Percentiles rank a stretch among this genome's conserved stretches.
Evolutionary conservation across 1,140 invertebrate genomes (phyloP).

Genomic region (Dreissena polymorpha): DNA sequence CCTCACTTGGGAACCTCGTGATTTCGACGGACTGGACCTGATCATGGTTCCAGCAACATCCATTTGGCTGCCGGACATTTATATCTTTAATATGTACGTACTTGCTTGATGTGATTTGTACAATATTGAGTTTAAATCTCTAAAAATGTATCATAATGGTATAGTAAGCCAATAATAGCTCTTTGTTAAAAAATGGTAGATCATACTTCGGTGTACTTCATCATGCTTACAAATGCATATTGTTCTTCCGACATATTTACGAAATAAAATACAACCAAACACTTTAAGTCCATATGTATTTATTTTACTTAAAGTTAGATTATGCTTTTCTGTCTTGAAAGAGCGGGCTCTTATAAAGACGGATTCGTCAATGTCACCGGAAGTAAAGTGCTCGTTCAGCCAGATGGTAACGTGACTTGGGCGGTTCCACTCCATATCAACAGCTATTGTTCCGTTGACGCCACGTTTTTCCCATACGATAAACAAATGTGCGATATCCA

Average conservation of each 20-base stretch:
- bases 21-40: conserved; percentile 80
- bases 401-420: conserved; percentile 71
- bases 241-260: background rate
- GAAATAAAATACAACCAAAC: background rate
- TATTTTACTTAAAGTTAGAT: background rate
- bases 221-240: background rate
- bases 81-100: conserved; percentile 82
- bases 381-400: conserved; percentile 69
- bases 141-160: background rate
- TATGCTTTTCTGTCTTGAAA: conserved; percentile 50
- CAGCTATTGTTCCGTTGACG: conserved; percentile 74
- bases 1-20: conserved; percentile 80
- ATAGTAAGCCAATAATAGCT: background rate
- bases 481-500: conserved; percentile 98
- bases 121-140: too few relatives aligned
- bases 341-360: conserved; percentile 70
- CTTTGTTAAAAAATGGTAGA: background rate
- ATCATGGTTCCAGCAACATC: conserved; percentile 81
- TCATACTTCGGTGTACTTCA: background rate
- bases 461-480: conserved; percentile 91
- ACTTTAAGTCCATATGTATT: background rate
- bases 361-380: conserved; percentile 75
- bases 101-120: background rate
- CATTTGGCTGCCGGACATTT: conserved; percentile 83
- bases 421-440: conserved; percentile 75